Evolutionary conservation across 2,113 vertebrate genomes (phyloP).

Genomic region (Emydura subglobosa): DNA sequence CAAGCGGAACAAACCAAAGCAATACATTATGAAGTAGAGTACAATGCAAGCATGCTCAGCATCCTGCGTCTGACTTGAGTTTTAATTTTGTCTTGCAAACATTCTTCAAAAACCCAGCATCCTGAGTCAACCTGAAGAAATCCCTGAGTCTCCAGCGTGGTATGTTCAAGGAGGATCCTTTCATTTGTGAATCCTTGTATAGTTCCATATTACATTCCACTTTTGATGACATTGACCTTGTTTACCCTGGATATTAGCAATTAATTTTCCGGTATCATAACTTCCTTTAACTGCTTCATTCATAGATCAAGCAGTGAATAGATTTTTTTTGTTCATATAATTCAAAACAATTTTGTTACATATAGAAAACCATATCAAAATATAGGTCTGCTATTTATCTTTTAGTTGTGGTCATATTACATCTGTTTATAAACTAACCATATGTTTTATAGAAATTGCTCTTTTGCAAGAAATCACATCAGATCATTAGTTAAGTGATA

Average conservation of each 20-base stretch:
- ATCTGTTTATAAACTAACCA: neutral
- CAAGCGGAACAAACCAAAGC: neutral
- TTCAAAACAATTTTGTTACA: neutral
- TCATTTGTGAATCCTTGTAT: neutral
- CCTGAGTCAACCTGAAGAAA: neutral
- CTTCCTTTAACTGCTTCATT: neutral
- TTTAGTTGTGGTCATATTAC: neutral
- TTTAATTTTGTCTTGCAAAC: neutral
- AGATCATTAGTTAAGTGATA: neutral
- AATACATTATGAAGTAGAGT: neutral
- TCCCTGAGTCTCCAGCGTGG: neutral
- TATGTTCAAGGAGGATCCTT: constrained; percentile 26
- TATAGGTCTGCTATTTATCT: neutral
- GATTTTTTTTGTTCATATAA: neutral
- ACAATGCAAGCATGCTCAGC: neutral
- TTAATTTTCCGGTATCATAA: constrained; percentile 4
- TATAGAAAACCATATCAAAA: neutral
- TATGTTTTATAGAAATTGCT: neutral
- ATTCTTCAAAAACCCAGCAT: constrained; percentile 15
- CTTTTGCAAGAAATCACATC: neutral
- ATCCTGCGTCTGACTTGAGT: neutral
- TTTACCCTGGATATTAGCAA: neutral
- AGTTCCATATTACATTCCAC: neutral
- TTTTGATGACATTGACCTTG: neutral
- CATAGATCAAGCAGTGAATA: neutral